These are phyloP conservation scores for Pyrrhia umbra DNA, from an alignment of 2,888 invertebrate species.

Conservation along the genomic window DNA sequence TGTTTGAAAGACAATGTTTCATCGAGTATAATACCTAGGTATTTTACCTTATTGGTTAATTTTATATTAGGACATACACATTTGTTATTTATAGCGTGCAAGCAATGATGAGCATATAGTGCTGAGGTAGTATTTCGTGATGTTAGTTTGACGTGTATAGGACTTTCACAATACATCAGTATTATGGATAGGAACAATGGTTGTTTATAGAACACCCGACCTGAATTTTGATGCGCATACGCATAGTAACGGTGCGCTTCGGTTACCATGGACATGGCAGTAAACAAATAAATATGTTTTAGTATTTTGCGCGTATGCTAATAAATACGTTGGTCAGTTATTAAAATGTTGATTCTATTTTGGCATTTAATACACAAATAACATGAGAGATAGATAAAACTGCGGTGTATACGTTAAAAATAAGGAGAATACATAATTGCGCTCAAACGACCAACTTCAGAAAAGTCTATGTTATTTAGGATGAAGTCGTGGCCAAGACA, in stretches of 20 bases:
- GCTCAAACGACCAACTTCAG: background rate
- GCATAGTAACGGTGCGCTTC: constrained; percentile 66
- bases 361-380: too few species aligned
- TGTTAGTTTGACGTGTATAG: too few species aligned
- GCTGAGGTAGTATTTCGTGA: too few species aligned
- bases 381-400: too few species aligned
- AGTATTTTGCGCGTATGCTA: constrained; percentile 31
- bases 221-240: constrained; percentile 78
- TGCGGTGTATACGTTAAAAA: too few species aligned
- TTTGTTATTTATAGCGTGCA: too few species aligned
- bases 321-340: constrained; percentile 30
- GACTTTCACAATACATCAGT: constrained; percentile 69
- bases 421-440: background rate
- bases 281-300: constrained; percentile 60
- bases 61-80: too few species aligned
- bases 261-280: constrained; percentile 55
- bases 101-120: too few species aligned
- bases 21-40: too few species aligned
- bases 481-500: constrained; percentile 39
- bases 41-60: too few species aligned
- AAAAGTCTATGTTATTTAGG: background rate
- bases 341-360: constrained; percentile 20
- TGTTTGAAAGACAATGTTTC: too few species aligned
- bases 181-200: constrained; percentile 79
- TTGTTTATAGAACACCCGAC: constrained; percentile 77